Conservation (phyloP, 2,797 vertebrate genomes). For the Antrozous pallidus region DNA sequence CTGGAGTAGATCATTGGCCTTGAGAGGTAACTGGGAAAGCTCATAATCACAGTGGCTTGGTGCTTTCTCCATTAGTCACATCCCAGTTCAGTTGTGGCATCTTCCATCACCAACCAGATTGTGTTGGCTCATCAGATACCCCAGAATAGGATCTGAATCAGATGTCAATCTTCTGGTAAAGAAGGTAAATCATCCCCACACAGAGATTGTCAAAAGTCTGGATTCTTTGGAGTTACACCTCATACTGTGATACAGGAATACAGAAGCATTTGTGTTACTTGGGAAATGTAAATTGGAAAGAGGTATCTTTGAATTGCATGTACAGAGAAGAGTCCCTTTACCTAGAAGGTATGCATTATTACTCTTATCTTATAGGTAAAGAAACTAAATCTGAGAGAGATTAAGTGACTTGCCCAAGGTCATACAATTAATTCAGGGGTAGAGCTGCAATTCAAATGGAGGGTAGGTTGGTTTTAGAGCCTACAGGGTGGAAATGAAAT, state of each 20-base stretch:
- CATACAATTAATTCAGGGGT: neutral
- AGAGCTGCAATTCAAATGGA: neutral
- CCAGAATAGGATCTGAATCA: neutral
- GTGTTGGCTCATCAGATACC: neutral
- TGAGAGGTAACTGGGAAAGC: neutral
- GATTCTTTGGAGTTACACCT: neutral
- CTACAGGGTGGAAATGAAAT: neutral
- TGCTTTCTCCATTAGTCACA: neutral
- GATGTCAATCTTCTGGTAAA: neutral
- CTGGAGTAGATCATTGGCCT: neutral
- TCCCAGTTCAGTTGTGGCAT: neutral
- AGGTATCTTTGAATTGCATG: neutral
- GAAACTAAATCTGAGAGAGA: neutral
- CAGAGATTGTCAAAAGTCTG: neutral
- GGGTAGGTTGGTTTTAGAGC: neutral
- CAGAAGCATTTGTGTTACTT: rapidly evolving
- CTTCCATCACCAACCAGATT: neutral
- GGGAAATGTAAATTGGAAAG: neutral
- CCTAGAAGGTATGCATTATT: neutral
- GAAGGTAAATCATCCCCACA: neutral
- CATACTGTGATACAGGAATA: neutral
- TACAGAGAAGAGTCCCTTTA: neutral
- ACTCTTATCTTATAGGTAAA: neutral
- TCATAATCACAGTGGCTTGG: neutral
- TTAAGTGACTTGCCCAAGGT: neutral